Evolutionary conservation across 2,113 vertebrate species (phyloP), one percentile per base, ranked within the genome.

Genomic region (Apistogramma diplotaenia): DNA sequence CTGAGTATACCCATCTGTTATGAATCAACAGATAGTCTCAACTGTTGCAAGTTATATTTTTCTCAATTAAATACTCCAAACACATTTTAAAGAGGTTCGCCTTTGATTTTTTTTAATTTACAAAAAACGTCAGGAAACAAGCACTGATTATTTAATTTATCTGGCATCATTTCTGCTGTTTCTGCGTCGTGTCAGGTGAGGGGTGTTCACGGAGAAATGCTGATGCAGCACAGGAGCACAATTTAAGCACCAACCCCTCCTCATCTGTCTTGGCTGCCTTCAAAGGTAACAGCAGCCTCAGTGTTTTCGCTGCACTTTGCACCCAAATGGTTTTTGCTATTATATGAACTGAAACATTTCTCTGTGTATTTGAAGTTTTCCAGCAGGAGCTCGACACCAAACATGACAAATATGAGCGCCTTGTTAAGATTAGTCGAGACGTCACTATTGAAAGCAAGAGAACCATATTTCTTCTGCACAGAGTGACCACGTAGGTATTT

Each of bases 391-490:
- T 99, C 3, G 98, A 99, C 91, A 96, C 96, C 70, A 97, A 95
- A 77, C 97, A 99, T 0, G 98, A 99, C 81, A 99, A 98, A 89
- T 95, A 99, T 0, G 98, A 99, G 79, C 95, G 97, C 9, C 96
- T 99, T 1, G 97, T 99, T 53, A 99, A 99, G 92, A 95, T 99
- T 83, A 98, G 97, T 83, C 96, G 98, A 29, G 98, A 99, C 74
- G 92, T 99, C 90, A 99, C 98, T 12, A 99, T 99, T 0, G 98
- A 99, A 90, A 99, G 98, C 95, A 99, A 99, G 92, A 96, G 98
- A 88, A 97, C 96, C 0, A 99, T 99, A 89, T 99, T 99, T 86
- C 96, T 99, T 72, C 94, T 99, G 46, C 98, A 99, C 79, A 96
- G 98, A 93, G 97, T 98, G 75, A 97, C 95, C 78, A 99, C 96